Conservation (phyloP, 2,888 invertebrate species). For the Boloria selene region DNA sequence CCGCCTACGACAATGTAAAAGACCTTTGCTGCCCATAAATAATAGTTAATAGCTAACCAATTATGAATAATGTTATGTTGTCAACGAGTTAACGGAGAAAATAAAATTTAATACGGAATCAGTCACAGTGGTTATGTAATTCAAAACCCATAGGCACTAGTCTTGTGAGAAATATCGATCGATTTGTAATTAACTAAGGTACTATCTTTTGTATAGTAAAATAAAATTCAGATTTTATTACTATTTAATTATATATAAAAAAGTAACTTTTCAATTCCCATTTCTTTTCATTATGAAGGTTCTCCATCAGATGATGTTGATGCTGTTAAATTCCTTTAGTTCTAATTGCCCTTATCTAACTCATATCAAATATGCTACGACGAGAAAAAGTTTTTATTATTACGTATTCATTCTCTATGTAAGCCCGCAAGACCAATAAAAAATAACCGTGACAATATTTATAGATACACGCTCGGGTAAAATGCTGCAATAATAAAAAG, state of each 20-base stretch:
- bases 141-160: constrained; percentile 27
- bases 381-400: no score
- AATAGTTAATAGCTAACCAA: constrained; percentile 43
- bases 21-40: constrained; percentile 49
- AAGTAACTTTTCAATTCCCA: not conserved
- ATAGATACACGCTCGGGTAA: no score
- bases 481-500: no score
- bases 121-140: constrained; percentile 35
- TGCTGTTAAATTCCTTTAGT: no score
- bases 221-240: not conserved
- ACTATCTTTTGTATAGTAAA: not conserved
- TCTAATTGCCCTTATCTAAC: no score
- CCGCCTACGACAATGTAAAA: constrained; percentile 51
- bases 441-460: no score
- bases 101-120: constrained; percentile 40
- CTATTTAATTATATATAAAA: not conserved
- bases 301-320: no score
- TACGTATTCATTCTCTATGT: no score
- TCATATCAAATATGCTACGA: no score
- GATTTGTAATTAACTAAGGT: constrained; percentile 5
- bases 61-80: constrained; percentile 41
- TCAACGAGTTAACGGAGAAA: constrained; percentile 41
- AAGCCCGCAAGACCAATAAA: no score
- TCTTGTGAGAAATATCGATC: constrained; percentile 34
- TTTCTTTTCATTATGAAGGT: no score